phyloP scores from a whole-genome alignment of 2,888 invertebrate genomes.

The Sinelater perroti region DNA sequence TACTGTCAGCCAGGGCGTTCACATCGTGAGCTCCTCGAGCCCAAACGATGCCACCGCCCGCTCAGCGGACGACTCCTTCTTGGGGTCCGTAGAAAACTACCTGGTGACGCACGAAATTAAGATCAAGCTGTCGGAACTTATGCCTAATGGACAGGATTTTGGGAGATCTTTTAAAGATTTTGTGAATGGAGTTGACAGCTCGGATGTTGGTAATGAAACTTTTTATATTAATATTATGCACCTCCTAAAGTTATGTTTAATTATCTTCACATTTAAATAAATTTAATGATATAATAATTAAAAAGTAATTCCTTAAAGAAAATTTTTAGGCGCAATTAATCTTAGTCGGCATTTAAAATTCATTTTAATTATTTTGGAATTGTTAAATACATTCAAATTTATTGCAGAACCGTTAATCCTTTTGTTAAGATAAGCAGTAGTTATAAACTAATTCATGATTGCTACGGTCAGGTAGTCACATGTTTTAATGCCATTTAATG shows the following conservation, averaged over 20 bases:
- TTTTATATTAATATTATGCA: too few relatives aligned
- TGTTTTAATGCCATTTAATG: too few relatives aligned
- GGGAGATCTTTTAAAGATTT: constrained; percentile 65
- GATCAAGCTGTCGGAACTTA: constrained; percentile 74
- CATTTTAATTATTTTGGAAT: too few relatives aligned
- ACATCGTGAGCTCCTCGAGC: constrained; percentile 67
- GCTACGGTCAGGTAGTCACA: too few relatives aligned
- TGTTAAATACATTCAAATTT: too few relatives aligned
- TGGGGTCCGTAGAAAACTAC: constrained; percentile 72
- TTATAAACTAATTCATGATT: too few relatives aligned
- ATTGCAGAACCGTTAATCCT: too few relatives aligned
- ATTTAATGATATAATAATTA: too few relatives aligned
- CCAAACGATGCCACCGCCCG: constrained; percentile 61
- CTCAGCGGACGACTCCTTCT: constrained; percentile 62
- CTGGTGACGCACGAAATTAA: constrained; percentile 77
- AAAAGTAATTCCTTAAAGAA: neutral
- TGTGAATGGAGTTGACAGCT: constrained; percentile 60
- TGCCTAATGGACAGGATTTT: constrained; percentile 68
- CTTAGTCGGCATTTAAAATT: neutral
- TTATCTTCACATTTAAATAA: constrained; percentile 7
- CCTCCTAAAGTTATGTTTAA: too few relatives aligned
- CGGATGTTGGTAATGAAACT: constrained; percentile 62
- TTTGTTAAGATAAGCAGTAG: too few relatives aligned
- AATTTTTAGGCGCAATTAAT: too few relatives aligned
- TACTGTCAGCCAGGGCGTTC: constrained; percentile 71